These are phyloP conservation scores for Steatocranus sp. DNA, from an alignment of 2,797 vertebrate genomes.

Conservation along the genomic window DNA sequence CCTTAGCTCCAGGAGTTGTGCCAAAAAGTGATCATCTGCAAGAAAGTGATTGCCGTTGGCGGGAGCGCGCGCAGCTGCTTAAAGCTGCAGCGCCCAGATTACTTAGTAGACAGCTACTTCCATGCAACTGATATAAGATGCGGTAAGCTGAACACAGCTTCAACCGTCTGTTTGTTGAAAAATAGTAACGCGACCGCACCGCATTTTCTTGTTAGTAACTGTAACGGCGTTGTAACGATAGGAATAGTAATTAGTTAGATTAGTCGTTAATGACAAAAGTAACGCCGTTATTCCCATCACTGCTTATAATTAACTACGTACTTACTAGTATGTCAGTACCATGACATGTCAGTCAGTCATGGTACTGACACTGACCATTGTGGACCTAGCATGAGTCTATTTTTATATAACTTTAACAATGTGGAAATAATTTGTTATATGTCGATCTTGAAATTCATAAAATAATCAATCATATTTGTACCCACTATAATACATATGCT, in stretches of 20 bases:
- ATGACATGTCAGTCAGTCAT: neutral
- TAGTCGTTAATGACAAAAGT: neutral
- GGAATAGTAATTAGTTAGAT: neutral
- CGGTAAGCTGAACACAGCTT: neutral
- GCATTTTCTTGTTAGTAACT: neutral
- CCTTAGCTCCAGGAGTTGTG: neutral
- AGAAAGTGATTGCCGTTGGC: neutral
- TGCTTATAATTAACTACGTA: neutral
- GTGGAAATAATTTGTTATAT: neutral
- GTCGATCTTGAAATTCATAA: neutral
- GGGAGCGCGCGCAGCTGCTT: neutral
- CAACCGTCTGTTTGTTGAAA: neutral
- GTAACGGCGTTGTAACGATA: too few relatives aligned
- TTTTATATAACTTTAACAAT: neutral
- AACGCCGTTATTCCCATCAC: neutral
- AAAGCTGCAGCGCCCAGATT: neutral
- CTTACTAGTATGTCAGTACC: too few relatives aligned
- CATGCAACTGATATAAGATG: neutral
- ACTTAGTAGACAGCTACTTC: neutral
- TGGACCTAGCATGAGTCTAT: neutral
- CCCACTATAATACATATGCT: neutral
- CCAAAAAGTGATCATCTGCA: neutral
- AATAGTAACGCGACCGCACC: neutral
- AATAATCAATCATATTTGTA: neutral
- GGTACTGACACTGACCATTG: neutral